A percentile compares a stretch with the other conserved stretches of the same genome.
These are phyloP conservation scores for Pelosia muscerda DNA, from an alignment of 2,888 invertebrate species.

Conservation along the genomic window DNA sequence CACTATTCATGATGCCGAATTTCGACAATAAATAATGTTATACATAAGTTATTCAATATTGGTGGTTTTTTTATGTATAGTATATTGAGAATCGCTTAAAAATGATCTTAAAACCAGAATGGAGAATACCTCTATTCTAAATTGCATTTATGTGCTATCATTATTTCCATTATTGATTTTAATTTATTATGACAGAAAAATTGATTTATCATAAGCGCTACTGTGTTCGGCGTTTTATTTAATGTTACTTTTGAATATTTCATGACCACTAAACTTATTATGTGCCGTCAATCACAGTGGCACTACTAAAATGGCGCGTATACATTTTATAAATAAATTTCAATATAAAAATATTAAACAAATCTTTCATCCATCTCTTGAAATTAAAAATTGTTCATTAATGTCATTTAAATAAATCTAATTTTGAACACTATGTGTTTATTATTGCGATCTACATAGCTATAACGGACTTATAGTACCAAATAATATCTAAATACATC, in stretches of 20 bases:
- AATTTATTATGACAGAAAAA: slow-evolving; percentile 1
- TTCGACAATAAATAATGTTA: slow-evolving; percentile 68
- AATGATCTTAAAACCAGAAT: slow-evolving; percentile 7
- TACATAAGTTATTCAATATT: slow-evolving; percentile 53
- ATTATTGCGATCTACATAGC: slow-evolving; percentile 56
- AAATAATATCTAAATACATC: slow-evolving; percentile 49
- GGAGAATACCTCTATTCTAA: slow-evolving; percentile 8
- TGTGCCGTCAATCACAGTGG: slow-evolving; percentile 34
- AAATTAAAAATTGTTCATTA: slow-evolving; percentile 26
- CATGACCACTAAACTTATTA: slow-evolving; percentile 7
- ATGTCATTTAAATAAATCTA: slow-evolving; percentile 47
- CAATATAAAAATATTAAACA: slow-evolving; percentile 45
- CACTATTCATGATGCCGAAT: slow-evolving; percentile 61
- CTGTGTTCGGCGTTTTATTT: slow-evolving; percentile 22
- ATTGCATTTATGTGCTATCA: slow-evolving; percentile 14
- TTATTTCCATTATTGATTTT: neutral
- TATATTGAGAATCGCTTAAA: neutral
- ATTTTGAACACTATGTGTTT: slow-evolving; percentile 57
- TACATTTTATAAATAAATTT: slow-evolving; percentile 37
- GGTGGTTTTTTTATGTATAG: slow-evolving; percentile 41
- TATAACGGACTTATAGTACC: slow-evolving; percentile 45
- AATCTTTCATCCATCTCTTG: slow-evolving; percentile 29
- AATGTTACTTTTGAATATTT: neutral
- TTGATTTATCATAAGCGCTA: slow-evolving; percentile 13
- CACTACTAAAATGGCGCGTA: slow-evolving; percentile 45